These are phyloP conservation scores for Plotosus lineatus DNA, from an alignment of 2,113 vertebrate genomes.

Conservation along the genomic window DNA sequence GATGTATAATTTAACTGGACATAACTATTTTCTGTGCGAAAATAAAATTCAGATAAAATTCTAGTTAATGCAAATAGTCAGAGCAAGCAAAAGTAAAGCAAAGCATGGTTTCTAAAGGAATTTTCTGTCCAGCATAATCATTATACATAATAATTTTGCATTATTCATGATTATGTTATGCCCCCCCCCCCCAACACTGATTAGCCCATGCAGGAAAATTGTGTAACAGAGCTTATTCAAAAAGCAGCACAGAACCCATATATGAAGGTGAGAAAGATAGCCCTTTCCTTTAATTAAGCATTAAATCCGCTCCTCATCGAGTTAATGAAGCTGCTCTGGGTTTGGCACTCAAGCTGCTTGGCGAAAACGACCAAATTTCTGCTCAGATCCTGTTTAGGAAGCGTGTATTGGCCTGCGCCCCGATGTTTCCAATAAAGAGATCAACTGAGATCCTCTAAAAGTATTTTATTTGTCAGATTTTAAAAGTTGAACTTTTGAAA, in stretches of 20 bases:
- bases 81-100: neutral
- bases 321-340: constrained; percentile 53
- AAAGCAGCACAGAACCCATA: constrained; percentile 18
- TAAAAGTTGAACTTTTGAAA: constrained; percentile 42
- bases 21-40: neutral
- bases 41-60: neutral
- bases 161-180: neutral
- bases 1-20: neutral
- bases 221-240: constrained; percentile 10
- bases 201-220: neutral
- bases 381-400: constrained; percentile 44
- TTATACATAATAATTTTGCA: neutral
- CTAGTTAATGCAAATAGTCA: neutral
- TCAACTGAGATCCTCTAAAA: constrained; percentile 28
- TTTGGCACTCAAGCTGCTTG: constrained; percentile 44
- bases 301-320: constrained; percentile 50
- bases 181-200: too few relatives aligned
- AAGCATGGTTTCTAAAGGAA: neutral
- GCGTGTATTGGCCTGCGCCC: constrained; percentile 45
- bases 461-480: constrained; percentile 49
- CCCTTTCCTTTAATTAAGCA: constrained; percentile 55
- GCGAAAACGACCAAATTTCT: constrained; percentile 38
- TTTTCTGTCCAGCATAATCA: neutral
- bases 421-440: constrained; percentile 46
- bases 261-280: constrained; percentile 43